Evolutionary conservation across 2,113 vertebrate species (phyloP).

Genomic region (Lophius piscatorius): DNA sequence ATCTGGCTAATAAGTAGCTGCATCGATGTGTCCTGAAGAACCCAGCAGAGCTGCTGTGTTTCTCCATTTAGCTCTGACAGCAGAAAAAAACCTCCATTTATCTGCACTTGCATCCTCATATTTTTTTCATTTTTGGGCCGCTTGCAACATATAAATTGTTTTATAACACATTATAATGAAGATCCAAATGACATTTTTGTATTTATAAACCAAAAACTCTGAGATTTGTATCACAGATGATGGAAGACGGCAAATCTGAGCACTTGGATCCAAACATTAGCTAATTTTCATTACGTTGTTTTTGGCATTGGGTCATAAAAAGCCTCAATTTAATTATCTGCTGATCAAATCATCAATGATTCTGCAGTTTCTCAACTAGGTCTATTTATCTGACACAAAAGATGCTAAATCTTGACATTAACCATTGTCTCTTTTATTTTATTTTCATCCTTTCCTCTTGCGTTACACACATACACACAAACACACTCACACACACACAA

Average conservation of each 20-base stretch:
- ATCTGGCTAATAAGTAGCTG: constrained; percentile 44
- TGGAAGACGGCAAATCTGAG: not conserved
- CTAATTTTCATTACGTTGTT: too few species aligned
- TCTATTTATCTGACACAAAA: not conserved
- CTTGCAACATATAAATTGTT: too few species aligned
- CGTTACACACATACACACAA: constrained; percentile 23
- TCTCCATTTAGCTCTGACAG: constrained; percentile 7
- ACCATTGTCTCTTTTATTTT: constrained; percentile 4
- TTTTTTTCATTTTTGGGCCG: too few species aligned
- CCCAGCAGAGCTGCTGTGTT: constrained; percentile 12
- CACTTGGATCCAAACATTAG: not conserved
- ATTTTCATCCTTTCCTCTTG: constrained; percentile 7
- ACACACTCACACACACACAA: constrained; percentile 33
- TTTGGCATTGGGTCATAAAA: too few species aligned
- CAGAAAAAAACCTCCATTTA: not conserved
- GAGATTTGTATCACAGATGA: not conserved
- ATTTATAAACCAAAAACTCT: too few species aligned
- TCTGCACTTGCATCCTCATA: too few species aligned
- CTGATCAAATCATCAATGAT: not conserved
- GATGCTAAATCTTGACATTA: too few species aligned
- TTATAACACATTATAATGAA: too few species aligned
- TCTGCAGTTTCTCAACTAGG: not conserved
- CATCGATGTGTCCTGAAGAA: constrained; percentile 24
- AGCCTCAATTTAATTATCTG: not conserved
- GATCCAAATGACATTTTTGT: too few species aligned